A percentile compares a stretch with the other conserved stretches of the same genome.
phyloP scores from a whole-genome alignment of 1,140 invertebrate species.

The Elymnias hypermnestra region DNA sequence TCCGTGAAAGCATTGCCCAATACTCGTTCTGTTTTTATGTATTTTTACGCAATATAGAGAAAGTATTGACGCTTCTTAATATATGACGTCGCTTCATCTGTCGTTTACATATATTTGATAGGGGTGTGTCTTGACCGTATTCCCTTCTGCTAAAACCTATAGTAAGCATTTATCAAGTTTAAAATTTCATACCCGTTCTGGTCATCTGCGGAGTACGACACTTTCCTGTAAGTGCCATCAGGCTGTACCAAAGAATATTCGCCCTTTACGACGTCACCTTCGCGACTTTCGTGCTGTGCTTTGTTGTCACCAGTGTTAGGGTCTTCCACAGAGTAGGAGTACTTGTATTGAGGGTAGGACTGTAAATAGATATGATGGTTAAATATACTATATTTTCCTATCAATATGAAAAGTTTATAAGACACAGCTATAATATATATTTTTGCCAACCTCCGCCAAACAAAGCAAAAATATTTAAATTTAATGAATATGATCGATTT shows the following conservation, averaged over 20 bases:
- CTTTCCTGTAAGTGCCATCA: constrained; percentile 59
- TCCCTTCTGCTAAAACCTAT: no score
- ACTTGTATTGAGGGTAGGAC: constrained; percentile 73
- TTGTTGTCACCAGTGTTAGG: constrained; percentile 74
- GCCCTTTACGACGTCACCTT: constrained; percentile 78
- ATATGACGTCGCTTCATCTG: background rate
- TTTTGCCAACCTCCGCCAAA: no score
- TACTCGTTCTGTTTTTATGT: constrained; percentile 6
- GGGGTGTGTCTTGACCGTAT: background rate
- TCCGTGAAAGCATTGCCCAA: constrained; percentile 20
- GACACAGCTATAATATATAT: no score
- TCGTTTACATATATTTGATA: background rate
- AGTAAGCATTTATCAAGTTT: no score
- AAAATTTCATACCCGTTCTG: constrained; percentile 40
- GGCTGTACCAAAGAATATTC: constrained; percentile 76
- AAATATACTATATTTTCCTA: no score
- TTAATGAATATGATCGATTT: no score
- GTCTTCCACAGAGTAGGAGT: constrained; percentile 72
- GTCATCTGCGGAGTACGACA: constrained; percentile 62
- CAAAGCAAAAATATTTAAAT: no score
- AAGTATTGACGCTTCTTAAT: constrained; percentile 3
- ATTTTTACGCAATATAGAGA: constrained; percentile 7
- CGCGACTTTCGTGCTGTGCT: constrained; percentile 66
- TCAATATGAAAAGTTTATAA: no score
- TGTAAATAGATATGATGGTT: constrained; percentile 19